Evolutionary conservation across 1,140 invertebrate species (phyloP).

Genomic region (Leptopilina boulardi): DNA sequence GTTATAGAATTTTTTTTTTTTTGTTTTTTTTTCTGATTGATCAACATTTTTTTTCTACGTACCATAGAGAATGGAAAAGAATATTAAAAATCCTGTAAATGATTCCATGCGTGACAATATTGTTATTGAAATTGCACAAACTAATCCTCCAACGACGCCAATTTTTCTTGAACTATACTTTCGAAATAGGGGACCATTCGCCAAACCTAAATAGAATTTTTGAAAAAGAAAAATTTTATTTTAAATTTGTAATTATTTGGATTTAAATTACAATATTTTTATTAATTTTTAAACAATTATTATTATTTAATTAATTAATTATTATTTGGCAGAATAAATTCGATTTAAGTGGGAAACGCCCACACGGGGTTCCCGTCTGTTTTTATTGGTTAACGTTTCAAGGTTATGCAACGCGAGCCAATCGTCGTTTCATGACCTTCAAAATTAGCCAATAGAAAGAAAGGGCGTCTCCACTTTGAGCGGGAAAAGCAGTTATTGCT

Average conservation of each 20-base stretch:
- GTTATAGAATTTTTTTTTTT: not conserved
- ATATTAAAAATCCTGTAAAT: slow-evolving; percentile 78
- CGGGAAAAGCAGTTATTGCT: no score
- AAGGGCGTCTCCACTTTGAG: no score
- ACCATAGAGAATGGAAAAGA: slow-evolving; percentile 79
- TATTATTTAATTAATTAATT: no score
- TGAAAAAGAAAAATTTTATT: not conserved
- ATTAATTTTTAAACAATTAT: no score
- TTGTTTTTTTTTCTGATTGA: slow-evolving; percentile 32
- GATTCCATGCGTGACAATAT: slow-evolving; percentile 73
- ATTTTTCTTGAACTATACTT: slow-evolving; percentile 78
- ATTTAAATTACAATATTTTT: no score
- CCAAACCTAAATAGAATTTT: slow-evolving; percentile 70
- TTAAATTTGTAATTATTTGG: no score
- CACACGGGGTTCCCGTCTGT: not conserved
- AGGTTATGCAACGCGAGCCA: no score
- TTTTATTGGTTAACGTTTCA: not conserved
- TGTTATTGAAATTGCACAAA: slow-evolving; percentile 74
- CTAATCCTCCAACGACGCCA: slow-evolving; percentile 73
- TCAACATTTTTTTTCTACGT: slow-evolving; percentile 51
- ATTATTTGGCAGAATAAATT: no score
- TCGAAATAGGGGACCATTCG: slow-evolving; percentile 78
- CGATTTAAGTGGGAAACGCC: no score
- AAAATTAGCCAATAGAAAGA: not conserved
- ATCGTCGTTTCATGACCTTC: not conserved